Evolutionary conservation across 2,113 vertebrate species (phyloP).

Genomic region (Ophiodon elongatus): DNA sequence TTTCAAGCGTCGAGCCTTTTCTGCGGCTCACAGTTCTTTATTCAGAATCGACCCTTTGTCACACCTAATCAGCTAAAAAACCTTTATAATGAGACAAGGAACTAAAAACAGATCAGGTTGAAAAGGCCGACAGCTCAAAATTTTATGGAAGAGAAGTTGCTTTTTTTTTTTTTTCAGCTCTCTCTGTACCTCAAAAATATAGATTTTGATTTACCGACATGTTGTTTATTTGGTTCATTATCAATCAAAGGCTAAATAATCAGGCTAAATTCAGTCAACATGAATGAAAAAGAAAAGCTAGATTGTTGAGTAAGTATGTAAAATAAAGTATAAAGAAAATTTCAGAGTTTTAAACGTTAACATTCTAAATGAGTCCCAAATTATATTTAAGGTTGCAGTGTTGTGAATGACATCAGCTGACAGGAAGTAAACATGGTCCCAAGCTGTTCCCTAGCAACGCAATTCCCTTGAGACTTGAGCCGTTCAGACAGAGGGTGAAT

Average conservation of each 20-base stretch:
- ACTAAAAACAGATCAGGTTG: not conserved
- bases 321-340: too few relatives aligned
- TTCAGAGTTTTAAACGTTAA: too few relatives aligned
- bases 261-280: not conserved
- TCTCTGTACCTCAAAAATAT: not conserved
- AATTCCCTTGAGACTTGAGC: too few relatives aligned
- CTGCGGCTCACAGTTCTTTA: constrained; percentile 26
- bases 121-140: not conserved
- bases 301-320: too few relatives aligned
- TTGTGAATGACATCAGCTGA: too few relatives aligned
- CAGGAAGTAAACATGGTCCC: too few relatives aligned
- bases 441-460: too few relatives aligned
- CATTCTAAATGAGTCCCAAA: too few relatives aligned
- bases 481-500: too few relatives aligned
- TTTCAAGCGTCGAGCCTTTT: constrained; percentile 37
- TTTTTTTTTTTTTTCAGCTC: not conserved
- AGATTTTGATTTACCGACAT: not conserved
- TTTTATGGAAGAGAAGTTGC: not conserved
- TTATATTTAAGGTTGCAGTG: too few relatives aligned
- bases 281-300: not conserved
- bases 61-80: constrained; percentile 20
- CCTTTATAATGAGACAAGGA: not conserved
- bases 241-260: too few relatives aligned
- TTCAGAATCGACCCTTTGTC: constrained; percentile 7
- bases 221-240: not conserved